Evolutionary conservation across 2,113 vertebrate genomes (phyloP).

Genomic region (Oriolus oriolus): DNA sequence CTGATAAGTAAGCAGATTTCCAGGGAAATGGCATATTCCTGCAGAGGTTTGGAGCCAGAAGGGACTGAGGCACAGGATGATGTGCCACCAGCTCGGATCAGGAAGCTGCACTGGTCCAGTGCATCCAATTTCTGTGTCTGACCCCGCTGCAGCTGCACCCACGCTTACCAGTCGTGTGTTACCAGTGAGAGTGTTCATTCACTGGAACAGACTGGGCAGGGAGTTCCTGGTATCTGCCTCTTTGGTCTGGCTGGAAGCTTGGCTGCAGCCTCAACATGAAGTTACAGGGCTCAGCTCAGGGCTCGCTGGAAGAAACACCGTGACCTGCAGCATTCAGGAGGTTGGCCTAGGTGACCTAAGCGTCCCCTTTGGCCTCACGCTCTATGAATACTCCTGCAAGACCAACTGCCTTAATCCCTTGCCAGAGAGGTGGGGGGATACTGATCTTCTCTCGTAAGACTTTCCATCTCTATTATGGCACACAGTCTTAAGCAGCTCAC

Average conservation of each 20-base stretch:
- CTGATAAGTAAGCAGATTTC: not conserved
- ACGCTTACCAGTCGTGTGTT: not conserved
- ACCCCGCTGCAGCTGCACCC: not conserved
- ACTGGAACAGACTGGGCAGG: not conserved
- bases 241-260: not conserved
- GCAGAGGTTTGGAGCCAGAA: not conserved
- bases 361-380: not conserved
- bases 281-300: not conserved
- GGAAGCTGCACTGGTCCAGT: not conserved
- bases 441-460: slow-evolving; percentile 54
- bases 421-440: slow-evolving; percentile 27
- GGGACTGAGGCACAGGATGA: not conserved
- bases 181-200: not conserved
- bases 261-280: not conserved
- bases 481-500: slow-evolving; percentile 54
- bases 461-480: slow-evolving; percentile 57
- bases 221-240: not conserved
- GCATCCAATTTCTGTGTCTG: not conserved
- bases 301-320: not conserved
- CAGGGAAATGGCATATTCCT: not conserved
- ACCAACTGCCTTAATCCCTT: slow-evolving; percentile 65
- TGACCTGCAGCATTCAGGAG: slow-evolving; percentile 7
- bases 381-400: slow-evolving; percentile 48
- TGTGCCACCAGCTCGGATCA: not conserved
- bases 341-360: slow-evolving; percentile 12